A percentile compares a stretch with the other conserved stretches of the same genome.
Evolutionary conservation across 2,797 vertebrate genomes (phyloP).

Genomic region (Enteromius argenteus): DNA sequence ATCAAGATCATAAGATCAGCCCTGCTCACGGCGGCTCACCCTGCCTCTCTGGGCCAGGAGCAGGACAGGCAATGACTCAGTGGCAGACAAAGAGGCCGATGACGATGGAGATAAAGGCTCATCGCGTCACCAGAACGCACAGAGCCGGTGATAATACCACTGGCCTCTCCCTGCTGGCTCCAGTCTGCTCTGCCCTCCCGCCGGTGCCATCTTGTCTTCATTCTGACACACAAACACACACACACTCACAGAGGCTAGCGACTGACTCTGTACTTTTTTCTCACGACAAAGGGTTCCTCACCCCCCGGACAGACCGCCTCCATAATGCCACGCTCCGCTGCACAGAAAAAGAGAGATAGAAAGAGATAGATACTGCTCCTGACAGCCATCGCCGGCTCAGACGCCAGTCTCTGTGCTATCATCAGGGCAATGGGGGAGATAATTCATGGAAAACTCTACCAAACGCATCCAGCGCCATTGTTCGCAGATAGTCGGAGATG

Average conservation of each 20-base stretch:
- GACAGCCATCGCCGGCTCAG: conserved; percentile 70
- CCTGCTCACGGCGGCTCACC: not conserved
- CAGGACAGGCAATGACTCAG: conserved; percentile 67
- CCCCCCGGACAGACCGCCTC: conserved; percentile 46
- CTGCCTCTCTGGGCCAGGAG: conserved; percentile 4
- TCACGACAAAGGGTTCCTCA: conserved; percentile 68
- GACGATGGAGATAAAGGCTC: conserved; percentile 74
- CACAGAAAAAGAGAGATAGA: conserved; percentile 64
- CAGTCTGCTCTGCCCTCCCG: conserved; percentile 67
- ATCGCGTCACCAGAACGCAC: conserved; percentile 67
- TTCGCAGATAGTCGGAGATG: conserved; percentile 67
- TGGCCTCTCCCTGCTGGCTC: conserved; percentile 70
- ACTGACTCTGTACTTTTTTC: conserved; percentile 74
- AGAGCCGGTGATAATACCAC: conserved; percentile 70
- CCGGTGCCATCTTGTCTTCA: conserved; percentile 80
- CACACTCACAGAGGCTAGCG: conserved; percentile 60
- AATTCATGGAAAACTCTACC: conserved; percentile 69
- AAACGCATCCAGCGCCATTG: conserved; percentile 59
- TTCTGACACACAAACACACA: conserved; percentile 52
- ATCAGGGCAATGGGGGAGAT: conserved; percentile 75
- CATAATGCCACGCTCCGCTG: conserved; percentile 70
- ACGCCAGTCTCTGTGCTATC: conserved; percentile 70
- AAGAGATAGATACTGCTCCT: conserved; percentile 52
- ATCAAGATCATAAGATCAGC: conserved; percentile 44
- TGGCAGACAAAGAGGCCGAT: conserved; percentile 69